Percentiles rank a stretch among this genome's conserved stretches.
These are phyloP conservation scores for Drosophila falleni DNA, from an alignment of 2,888 invertebrate genomes.

Conservation along the genomic window DNA sequence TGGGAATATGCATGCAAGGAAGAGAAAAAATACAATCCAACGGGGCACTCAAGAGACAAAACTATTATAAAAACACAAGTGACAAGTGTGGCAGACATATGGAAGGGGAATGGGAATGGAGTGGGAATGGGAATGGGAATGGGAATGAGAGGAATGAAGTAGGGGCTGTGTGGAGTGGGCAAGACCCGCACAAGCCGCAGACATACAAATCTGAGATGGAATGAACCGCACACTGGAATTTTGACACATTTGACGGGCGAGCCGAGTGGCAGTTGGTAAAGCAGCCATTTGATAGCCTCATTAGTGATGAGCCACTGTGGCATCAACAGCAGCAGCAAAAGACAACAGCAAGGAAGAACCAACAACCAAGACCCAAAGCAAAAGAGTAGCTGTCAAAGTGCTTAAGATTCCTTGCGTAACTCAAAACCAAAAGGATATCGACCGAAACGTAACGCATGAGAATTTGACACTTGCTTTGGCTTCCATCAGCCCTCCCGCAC, in stretches of 20 bases:
- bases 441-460: conserved; percentile 71
- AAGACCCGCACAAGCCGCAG: conserved; percentile 51
- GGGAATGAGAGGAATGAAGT: background rate
- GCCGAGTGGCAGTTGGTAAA: conserved; percentile 58
- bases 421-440: conserved; percentile 80
- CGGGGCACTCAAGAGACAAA: conserved; percentile 60
- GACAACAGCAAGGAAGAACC: conserved; percentile 40
- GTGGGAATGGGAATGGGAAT: conserved; percentile 32
- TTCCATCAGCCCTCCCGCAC: conserved; percentile 58
- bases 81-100: conserved; percentile 80
- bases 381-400: conserved; percentile 70
- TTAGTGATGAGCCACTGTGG: conserved; percentile 75
- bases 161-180: background rate
- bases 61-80: conserved; percentile 79
- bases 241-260: conserved; percentile 79
- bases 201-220: conserved; percentile 55
- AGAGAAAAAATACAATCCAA: background rate
- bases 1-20: conserved; percentile 12
- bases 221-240: conserved; percentile 63
- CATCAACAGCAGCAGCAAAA: conserved; percentile 37
- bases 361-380: conserved; percentile 33
- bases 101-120: conserved; percentile 44
- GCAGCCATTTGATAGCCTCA: conserved; percentile 82
- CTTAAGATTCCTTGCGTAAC: conserved; percentile 72
- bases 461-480: conserved; percentile 70